A percentile compares a stretch with the other conserved stretches of the same genome.
Evolutionary conservation across 2,888 invertebrate genomes (phyloP).

Genomic region (Agapostemon virescens): DNA sequence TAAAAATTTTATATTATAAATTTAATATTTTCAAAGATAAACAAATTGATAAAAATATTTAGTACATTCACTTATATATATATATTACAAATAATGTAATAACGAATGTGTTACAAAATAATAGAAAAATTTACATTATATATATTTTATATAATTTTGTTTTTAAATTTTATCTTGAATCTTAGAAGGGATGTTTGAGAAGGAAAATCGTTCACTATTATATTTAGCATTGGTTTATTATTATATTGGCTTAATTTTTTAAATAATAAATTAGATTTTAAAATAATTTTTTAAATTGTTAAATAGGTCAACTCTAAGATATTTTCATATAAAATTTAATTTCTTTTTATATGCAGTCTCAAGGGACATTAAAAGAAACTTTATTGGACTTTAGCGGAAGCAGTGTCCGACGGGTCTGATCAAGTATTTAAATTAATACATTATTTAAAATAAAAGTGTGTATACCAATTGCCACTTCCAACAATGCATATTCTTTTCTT

Average conservation of each 20-base stretch:
- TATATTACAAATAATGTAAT: background rate
- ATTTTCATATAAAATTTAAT: background rate
- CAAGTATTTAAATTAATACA: background rate
- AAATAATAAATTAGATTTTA: background rate
- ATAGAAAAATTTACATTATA: background rate
- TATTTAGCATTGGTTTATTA: background rate
- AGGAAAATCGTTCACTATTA: background rate
- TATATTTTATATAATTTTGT: background rate
- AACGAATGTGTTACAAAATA: background rate
- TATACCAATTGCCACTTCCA: constrained; percentile 82
- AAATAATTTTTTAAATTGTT: background rate
- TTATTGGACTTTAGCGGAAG: background rate
- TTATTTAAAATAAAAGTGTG: background rate
- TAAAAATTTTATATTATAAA: too few species aligned
- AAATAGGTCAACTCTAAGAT: background rate
- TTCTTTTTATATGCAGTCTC: background rate
- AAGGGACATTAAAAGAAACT: background rate
- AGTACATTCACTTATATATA: background rate
- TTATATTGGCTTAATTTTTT: background rate
- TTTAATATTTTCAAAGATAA: background rate
- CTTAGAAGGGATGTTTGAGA: background rate
- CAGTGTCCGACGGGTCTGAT: background rate
- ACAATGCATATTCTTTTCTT: constrained; percentile 82
- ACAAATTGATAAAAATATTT: background rate
- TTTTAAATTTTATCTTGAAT: background rate